These are phyloP conservation scores for Goniozus legneri DNA, from an alignment of 1,140 invertebrate genomes.

Conservation along the genomic window DNA sequence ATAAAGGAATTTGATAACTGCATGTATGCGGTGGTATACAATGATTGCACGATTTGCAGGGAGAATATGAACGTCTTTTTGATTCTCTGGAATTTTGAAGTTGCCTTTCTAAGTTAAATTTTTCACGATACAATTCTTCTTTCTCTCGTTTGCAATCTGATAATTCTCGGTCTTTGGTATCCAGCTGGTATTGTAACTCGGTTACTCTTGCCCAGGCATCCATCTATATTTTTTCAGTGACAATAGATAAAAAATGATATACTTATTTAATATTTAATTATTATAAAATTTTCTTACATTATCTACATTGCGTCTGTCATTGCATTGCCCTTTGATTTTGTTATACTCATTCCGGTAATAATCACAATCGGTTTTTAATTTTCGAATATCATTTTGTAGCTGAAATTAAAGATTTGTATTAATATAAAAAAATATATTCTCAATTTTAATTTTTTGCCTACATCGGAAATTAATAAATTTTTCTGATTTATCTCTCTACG, in stretches of 20 bases:
- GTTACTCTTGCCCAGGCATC: constrained; percentile 26
- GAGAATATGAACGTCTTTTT: constrained; percentile 21
- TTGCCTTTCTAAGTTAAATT: constrained; percentile 44
- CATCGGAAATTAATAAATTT: too few species aligned
- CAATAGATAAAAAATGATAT: neutral
- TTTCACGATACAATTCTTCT: constrained; percentile 44
- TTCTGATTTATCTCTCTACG: constrained; percentile 20
- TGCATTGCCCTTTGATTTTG: constrained; percentile 45
- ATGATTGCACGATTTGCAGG: constrained; percentile 28
- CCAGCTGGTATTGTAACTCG: constrained; percentile 43
- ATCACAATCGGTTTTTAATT: constrained; percentile 52
- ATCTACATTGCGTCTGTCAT: constrained; percentile 39
- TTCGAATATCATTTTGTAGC: constrained; percentile 38
- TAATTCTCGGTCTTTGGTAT: constrained; percentile 47
- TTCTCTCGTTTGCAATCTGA: constrained; percentile 47
- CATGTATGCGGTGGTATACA: constrained; percentile 18
- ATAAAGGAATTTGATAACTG: constrained; percentile 14
- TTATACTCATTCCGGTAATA: constrained; percentile 55
- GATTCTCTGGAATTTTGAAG: constrained; percentile 35
- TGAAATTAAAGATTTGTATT: too few species aligned
- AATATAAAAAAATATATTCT: constrained; percentile 9
- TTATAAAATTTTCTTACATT: constrained; percentile 38
- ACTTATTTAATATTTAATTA: constrained; percentile 1
- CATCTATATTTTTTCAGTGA: constrained; percentile 12
- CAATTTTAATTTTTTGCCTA: constrained; percentile 22